These are phyloP conservation scores for Sphaeridia pumilis DNA, from an alignment of 2,888 invertebrate species.

Conservation along the genomic window DNA sequence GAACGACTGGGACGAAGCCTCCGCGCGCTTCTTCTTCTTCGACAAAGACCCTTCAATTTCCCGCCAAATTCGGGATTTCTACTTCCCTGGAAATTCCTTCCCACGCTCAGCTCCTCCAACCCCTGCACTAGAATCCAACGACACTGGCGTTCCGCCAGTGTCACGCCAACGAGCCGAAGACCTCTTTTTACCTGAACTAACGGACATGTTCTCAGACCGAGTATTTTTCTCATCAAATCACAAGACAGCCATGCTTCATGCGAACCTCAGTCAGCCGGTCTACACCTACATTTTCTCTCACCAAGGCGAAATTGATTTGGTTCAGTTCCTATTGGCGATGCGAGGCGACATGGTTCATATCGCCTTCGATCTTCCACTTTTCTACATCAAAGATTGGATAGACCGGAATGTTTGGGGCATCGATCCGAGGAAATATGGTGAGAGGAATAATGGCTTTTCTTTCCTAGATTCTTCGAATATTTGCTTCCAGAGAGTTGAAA, in stretches of 20 bases:
- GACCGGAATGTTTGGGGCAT: conserved; percentile 8
- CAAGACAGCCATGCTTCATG: conserved; percentile 20
- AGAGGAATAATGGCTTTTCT: too few species aligned
- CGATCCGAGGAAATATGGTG: conserved; percentile 9
- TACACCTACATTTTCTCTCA: conserved; percentile 14
- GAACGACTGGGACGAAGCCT: conserved; percentile 24
- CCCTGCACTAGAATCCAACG: conserved; percentile 5
- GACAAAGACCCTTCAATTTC: conserved; percentile 6
- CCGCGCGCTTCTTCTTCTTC: conserved; percentile 18
- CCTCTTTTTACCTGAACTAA: conserved; percentile 21
- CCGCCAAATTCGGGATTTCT: conserved; percentile 7
- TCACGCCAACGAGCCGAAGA: too few species aligned
- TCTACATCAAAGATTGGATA: conserved; percentile 10
- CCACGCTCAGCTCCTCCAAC: too few species aligned
- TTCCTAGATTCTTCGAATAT: not conserved
- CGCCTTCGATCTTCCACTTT: conserved; percentile 7
- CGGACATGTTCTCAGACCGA: conserved; percentile 26
- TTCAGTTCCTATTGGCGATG: conserved; percentile 7
- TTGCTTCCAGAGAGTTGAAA: not conserved
- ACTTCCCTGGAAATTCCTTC: conserved; percentile 6
- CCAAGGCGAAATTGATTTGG: conserved; percentile 8
- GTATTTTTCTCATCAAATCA: conserved; percentile 25
- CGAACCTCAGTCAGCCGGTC: conserved; percentile 22
- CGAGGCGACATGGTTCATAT: conserved; percentile 7
- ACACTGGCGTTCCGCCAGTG: too few species aligned